A percentile compares a stretch with the other conserved stretches of the same genome.
phyloP scores from a whole-genome alignment of 92 coral and sea anemone species.

The Epizoanthus ramosus region DNA sequence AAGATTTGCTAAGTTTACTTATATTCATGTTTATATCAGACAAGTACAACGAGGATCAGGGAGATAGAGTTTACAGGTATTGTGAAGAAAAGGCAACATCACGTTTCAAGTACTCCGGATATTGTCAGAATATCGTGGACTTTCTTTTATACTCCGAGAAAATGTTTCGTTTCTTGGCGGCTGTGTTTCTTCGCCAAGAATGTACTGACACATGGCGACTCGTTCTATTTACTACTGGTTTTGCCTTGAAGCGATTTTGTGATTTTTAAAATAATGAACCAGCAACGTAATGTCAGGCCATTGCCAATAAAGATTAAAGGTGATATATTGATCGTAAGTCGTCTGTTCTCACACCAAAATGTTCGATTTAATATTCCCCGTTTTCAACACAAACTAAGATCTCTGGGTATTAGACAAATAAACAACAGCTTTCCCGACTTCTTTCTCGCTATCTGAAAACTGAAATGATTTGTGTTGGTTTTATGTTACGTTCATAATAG shows the following conservation, averaged over 20 bases:
- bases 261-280: constrained; percentile 14
- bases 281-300: not conserved
- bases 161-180: constrained; percentile 24
- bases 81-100: constrained; percentile 19
- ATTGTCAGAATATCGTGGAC: not conserved
- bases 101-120: constrained; percentile 21
- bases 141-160: constrained; percentile 8
- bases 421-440: constrained; percentile 20
- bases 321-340: constrained; percentile 7
- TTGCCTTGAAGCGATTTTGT: constrained; percentile 39
- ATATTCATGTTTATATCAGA: not conserved
- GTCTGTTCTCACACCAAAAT: constrained; percentile 4
- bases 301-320: not conserved
- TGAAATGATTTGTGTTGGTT: constrained; percentile 21
- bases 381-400: not conserved
- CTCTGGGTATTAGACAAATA: constrained; percentile 5
- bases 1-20: not conserved
- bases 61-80: not conserved
- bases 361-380: not conserved
- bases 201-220: constrained; percentile 12
- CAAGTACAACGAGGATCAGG: not conserved
- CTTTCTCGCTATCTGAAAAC: not conserved
- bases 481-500: constrained; percentile 25
- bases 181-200: constrained; percentile 4
- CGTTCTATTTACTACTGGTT: not conserved